A percentile compares a stretch with the other conserved stretches of the same genome.
phyloP scores from a whole-genome alignment of 2,113 vertebrate genomes.

The Pelvicachromis taeniatus region DNA sequence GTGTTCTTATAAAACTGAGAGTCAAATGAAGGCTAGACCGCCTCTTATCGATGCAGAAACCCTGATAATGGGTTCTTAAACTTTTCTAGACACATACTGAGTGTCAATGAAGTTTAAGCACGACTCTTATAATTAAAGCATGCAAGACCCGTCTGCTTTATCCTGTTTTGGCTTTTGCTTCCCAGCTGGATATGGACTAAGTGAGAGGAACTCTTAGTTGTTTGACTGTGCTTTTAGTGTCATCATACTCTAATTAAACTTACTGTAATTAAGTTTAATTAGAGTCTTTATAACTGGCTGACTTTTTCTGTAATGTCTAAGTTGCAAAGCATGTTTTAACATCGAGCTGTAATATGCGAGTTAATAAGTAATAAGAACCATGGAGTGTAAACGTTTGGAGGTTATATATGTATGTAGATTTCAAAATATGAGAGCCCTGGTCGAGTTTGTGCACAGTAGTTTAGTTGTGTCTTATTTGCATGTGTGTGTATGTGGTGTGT shows the following conservation, averaged over 20 bases:
- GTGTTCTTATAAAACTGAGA: neutral
- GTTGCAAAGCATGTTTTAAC: neutral
- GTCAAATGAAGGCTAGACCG: neutral
- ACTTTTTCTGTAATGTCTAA: neutral
- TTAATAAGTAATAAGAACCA: slow-evolving; percentile 10
- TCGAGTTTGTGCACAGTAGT: neutral
- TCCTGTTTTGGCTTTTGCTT: neutral
- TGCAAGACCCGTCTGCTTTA: neutral
- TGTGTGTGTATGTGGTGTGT: slow-evolving; percentile 19
- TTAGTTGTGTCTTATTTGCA: neutral
- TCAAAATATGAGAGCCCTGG: neutral
- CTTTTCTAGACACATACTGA: neutral
- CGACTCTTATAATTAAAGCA: neutral
- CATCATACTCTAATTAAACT: neutral
- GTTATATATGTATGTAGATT: neutral
- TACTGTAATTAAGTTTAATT: neutral
- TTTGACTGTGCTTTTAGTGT: neutral
- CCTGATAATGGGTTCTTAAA: neutral
- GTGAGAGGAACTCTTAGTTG: neutral
- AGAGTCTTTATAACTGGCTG: neutral
- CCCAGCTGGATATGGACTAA: neutral
- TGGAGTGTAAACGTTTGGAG: neutral
- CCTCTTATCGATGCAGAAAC: neutral
- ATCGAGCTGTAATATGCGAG: neutral
- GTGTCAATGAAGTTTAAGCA: neutral